Evolutionary conservation across 2,113 vertebrate species (phyloP).

Genomic region (Elachura formosa): DNA sequence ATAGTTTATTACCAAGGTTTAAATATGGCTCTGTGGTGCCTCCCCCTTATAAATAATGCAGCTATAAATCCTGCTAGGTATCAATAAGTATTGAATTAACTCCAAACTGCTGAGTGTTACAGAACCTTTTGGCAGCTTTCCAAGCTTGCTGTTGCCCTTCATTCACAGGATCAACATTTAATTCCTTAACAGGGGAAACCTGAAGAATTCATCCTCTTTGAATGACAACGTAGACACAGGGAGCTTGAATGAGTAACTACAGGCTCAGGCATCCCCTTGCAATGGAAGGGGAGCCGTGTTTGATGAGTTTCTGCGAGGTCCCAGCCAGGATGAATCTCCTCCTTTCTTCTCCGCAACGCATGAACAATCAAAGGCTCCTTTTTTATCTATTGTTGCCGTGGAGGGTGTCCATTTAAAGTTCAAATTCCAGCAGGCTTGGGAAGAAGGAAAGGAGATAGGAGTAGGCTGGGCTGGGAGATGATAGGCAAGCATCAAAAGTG

Average conservation of each 20-base stretch:
- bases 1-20: conserved; percentile 42
- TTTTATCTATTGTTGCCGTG: conserved; percentile 71
- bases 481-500: conserved; percentile 69
- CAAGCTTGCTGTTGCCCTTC: conserved; percentile 40
- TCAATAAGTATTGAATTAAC: conserved; percentile 51
- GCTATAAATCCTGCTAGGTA: conserved; percentile 39
- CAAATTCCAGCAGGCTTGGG: conserved; percentile 71
- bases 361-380: conserved; percentile 75
- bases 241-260: conserved; percentile 62
- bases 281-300: conserved; percentile 43
- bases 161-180: conserved; percentile 60
- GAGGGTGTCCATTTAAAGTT: conserved; percentile 72
- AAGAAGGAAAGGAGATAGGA: conserved; percentile 66
- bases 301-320: conserved; percentile 65
- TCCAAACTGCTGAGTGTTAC: conserved; percentile 16
- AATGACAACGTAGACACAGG: conserved; percentile 39
- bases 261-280: conserved; percentile 44
- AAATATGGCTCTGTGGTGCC: not conserved
- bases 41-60: conserved; percentile 38
- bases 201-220: conserved; percentile 64
- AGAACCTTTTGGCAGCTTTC: conserved; percentile 46
- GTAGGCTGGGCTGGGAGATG: conserved; percentile 63
- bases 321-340: conserved; percentile 60
- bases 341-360: conserved; percentile 60
- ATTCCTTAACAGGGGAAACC: conserved; percentile 50